Evolutionary conservation across 2,888 invertebrate species (phyloP).

Genomic region (Esperia sulphurella): DNA sequence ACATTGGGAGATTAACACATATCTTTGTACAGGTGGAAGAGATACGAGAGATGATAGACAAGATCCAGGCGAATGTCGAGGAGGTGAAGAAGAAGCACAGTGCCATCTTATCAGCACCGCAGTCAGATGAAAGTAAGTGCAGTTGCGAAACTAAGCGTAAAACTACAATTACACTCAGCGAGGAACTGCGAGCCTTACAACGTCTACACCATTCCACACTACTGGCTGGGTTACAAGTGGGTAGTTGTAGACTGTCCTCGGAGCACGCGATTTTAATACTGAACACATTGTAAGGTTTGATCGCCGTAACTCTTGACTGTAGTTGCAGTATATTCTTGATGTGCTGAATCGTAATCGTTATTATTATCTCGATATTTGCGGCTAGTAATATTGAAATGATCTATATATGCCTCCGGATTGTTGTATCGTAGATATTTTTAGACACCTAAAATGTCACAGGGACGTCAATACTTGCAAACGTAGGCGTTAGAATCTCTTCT

Average conservation of each 20-base stretch:
- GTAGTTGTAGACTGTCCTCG: not conserved
- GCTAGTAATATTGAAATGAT: constrained; percentile 6
- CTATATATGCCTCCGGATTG: constrained; percentile 9
- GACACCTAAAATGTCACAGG: constrained; percentile 1
- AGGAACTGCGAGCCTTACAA: constrained; percentile 3
- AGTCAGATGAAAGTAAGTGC: constrained; percentile 98
- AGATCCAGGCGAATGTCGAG: constrained; percentile 99
- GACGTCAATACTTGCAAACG: not conserved
- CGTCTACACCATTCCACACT: no score
- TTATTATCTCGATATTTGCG: constrained; percentile 6
- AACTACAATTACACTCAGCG: constrained; percentile 6
- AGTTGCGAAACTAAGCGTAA: constrained; percentile 1
- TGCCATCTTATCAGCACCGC: constrained; percentile 98
- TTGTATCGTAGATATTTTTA: constrained; percentile 9
- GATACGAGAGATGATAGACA: constrained; percentile 99
- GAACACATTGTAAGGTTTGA: not conserved
- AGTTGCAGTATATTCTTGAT: constrained; percentile 7
- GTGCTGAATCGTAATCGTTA: constrained; percentile 6
- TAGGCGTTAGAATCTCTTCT: constrained; percentile 8
- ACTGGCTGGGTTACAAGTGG: not conserved
- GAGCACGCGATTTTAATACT: not conserved
- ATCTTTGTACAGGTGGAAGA: constrained; percentile 92
- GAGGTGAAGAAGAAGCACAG: constrained; percentile 99
- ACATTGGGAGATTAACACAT: not conserved
- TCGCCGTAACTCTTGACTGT: constrained; percentile 10